Evolutionary conservation across 2,797 vertebrate genomes (phyloP).

Genomic region (Austrolebias charrua): DNA sequence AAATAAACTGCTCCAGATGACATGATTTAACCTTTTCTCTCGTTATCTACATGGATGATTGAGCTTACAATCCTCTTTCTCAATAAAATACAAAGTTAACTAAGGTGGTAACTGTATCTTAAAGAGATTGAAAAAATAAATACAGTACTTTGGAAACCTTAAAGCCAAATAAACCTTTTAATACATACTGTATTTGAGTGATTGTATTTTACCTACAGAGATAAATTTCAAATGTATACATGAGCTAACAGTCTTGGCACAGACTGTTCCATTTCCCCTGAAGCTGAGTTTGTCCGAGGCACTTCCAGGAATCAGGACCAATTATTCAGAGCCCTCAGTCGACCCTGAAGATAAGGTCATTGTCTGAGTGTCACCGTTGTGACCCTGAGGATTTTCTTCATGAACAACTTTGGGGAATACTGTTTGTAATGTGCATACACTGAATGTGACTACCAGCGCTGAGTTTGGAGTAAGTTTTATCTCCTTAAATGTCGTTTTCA

Average conservation of each 20-base stretch:
- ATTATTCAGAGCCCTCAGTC: constrained; percentile 72
- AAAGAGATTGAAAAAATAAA: neutral
- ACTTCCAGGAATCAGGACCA: constrained; percentile 72
- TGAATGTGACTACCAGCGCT: constrained; percentile 35
- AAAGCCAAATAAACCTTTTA: constrained; percentile 24
- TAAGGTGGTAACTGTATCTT: too few relatives aligned
- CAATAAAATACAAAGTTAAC: too few relatives aligned
- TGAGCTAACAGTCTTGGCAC: constrained; percentile 52
- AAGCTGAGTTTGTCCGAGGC: constrained; percentile 66
- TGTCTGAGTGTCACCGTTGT: constrained; percentile 67
- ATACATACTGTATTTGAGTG: constrained; percentile 36
- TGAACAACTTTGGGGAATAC: constrained; percentile 52
- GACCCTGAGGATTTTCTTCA: constrained; percentile 60
- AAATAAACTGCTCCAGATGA: too few relatives aligned
- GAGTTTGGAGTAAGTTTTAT: constrained; percentile 33
- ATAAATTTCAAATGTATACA: constrained; percentile 64
- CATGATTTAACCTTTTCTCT: too few relatives aligned
- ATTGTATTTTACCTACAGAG: constrained; percentile 62
- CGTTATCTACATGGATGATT: too few relatives aligned
- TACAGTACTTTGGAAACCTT: constrained; percentile 25
- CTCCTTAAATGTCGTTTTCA: constrained; percentile 66
- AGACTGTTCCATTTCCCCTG: constrained; percentile 54
- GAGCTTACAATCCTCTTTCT: too few relatives aligned
- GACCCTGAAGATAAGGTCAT: constrained; percentile 68
- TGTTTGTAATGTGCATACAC: constrained; percentile 25